These are phyloP conservation scores for Theretra japonica DNA, from an alignment of 2,888 invertebrate genomes.

Conservation along the genomic window DNA sequence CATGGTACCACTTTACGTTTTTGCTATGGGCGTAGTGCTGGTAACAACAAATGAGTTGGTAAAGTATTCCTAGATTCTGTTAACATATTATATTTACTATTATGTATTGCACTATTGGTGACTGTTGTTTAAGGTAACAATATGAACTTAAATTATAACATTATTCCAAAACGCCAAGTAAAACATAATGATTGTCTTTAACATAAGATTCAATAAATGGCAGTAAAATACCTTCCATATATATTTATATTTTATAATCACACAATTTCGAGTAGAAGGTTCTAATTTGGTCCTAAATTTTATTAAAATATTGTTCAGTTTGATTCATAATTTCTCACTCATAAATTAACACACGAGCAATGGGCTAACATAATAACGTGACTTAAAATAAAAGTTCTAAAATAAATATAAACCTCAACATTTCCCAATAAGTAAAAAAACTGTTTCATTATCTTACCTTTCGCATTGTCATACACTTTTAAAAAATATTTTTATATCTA, in stretches of 20 bases:
- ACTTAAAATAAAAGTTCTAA: neutral
- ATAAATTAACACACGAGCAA: neutral
- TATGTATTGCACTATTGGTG: constrained; percentile 22
- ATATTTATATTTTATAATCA: neutral
- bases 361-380: neutral
- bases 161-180: neutral
- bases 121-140: constrained; percentile 13
- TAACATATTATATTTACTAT: neutral
- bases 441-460: neutral
- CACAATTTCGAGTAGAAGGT: neutral
- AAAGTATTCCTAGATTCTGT: neutral
- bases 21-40: too few species aligned
- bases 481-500: neutral
- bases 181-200: neutral
- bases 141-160: neutral
- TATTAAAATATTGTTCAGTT: too few species aligned
- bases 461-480: neutral
- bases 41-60: neutral
- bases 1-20: neutral
- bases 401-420: neutral
- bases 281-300: neutral
- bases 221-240: neutral
- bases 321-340: neutral
- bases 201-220: neutral
- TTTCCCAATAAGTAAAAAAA: constrained; percentile 1